Base-by-base conservation (phyloP, 2,113 vertebrate genomes). In the Daubentonia madagascariensis region DNA sequence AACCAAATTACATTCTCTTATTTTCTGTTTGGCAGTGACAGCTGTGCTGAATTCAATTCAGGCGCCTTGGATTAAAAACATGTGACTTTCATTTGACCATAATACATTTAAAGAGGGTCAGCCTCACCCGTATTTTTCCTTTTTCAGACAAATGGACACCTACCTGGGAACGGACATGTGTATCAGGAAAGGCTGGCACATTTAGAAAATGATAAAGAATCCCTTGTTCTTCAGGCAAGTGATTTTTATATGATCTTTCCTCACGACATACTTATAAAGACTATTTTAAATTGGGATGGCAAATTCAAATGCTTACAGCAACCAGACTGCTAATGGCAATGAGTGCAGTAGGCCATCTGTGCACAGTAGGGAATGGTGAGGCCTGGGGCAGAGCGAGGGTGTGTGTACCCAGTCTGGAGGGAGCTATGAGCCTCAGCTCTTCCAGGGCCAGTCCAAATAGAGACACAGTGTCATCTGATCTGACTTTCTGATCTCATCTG, bases 191-290 rank as follows among this genome's bases (percentile, higher is more conserved):
- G 99, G 92, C 99, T 99, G n/a, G 98, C 99, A 45, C 98, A 99
- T 76, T 97, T 99, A 94, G 99, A 99, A 98, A 99, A 99, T 84
- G 99, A 99, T 98, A 99, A 99, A 97, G 99, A 99, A 97, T 99
- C 99, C 61, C 99, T 99, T 25, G 99, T 99, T 97, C 99, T 99
- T 97, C 99, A 99, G 99, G 99, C 99, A 99, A 93, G 99, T 98
- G 89, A 40, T 75, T 84, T 95, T 89, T 63, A 80, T 59, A 75
- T 35, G 22, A 89, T 92, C 85, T 59, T 48, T 92, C 22, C 43
- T 92, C 48, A 67, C 37, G 13, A 25, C 20, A 22, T 20, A 9
- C 63, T 86, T n/a, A 14, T 10, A n/a, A 37, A 65, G 84, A 72
- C 32, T 65, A 6, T 50, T 93, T 72, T 54, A 73, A 84, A 35